Percentiles rank a stretch among this genome's conserved stretches.
Evolutionary conservation across 2,888 invertebrate species (phyloP).

Genomic region (Ceraclea dissimilis): DNA sequence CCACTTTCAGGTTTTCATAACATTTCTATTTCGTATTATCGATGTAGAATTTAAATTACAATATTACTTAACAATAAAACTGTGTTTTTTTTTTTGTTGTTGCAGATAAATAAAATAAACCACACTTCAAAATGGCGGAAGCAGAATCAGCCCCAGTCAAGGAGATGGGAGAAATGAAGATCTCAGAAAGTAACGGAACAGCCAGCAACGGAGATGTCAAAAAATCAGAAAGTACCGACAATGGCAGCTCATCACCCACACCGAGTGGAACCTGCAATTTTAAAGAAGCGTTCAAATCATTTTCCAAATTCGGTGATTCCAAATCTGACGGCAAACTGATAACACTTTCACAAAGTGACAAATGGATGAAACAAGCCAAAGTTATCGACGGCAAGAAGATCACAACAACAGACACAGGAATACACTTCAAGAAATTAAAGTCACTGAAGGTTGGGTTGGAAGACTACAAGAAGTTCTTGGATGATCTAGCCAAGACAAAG

Average conservation of each 20-base stretch:
- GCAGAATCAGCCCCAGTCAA: slow-evolving; percentile 21
- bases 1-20: no score
- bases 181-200: slow-evolving; percentile 16
- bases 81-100: neutral
- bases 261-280: slow-evolving; percentile 16
- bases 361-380: slow-evolving; percentile 92
- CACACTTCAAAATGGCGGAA: slow-evolving; percentile 19
- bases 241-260: slow-evolving; percentile 20
- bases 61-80: no score
- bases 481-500: slow-evolving; percentile 77
- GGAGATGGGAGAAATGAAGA: slow-evolving; percentile 20
- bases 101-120: neutral
- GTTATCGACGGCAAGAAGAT: slow-evolving; percentile 75
- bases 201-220: slow-evolving; percentile 9
- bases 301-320: slow-evolving; percentile 80
- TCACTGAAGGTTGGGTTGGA: slow-evolving; percentile 64
- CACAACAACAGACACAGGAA: slow-evolving; percentile 85
- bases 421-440: slow-evolving; percentile 84
- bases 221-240: slow-evolving; percentile 15
- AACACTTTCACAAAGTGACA: slow-evolving; percentile 84
- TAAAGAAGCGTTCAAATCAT: slow-evolving; percentile 66
- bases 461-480: slow-evolving; percentile 79
- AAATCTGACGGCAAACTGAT: slow-evolving; percentile 81
- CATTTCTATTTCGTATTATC: no score
- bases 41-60: no score